A percentile compares a stretch with the other conserved stretches of the same genome.
These are phyloP conservation scores for Sclerodermus sp. DNA, from an alignment of 2,888 invertebrate species.

Conservation along the genomic window DNA sequence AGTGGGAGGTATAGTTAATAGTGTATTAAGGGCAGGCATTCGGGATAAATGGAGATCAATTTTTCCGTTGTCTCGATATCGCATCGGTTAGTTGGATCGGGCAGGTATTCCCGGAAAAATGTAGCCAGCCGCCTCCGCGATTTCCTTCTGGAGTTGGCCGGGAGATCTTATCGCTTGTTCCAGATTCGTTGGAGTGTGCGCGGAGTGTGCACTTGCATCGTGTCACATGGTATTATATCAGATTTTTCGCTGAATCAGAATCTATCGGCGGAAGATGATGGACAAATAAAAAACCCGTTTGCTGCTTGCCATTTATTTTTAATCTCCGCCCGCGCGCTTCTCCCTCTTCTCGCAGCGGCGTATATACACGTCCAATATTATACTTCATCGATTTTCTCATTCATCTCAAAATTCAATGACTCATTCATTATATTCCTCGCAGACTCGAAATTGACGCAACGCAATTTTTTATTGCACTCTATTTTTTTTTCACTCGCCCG, in stretches of 20 bases:
- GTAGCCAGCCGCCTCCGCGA: constrained; percentile 6
- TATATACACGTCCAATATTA: neutral
- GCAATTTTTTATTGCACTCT: too few species aligned
- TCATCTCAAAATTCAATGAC: neutral
- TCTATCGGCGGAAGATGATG: neutral
- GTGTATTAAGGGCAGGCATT: too few species aligned
- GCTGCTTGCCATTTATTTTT: neutral
- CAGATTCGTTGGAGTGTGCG: constrained; percentile 18
- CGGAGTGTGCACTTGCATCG: constrained; percentile 16
- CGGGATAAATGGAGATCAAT: too few species aligned
- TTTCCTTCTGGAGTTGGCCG: constrained; percentile 3
- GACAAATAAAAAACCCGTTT: too few species aligned
- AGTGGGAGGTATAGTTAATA: too few species aligned
- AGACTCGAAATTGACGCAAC: too few species aligned
- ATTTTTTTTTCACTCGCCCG: too few species aligned
- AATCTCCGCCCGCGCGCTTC: neutral
- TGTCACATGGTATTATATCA: constrained; percentile 12
- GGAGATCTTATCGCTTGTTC: constrained; percentile 26
- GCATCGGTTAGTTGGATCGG: neutral
- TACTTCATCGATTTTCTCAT: neutral
- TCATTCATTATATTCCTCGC: too few species aligned
- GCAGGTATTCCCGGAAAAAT: neutral
- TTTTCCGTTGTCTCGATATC: too few species aligned
- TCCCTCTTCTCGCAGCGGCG: neutral
- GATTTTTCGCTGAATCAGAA: constrained; percentile 20